phyloP scores from a whole-genome alignment of 2,113 vertebrate species.

The Zosterops japonicus region DNA sequence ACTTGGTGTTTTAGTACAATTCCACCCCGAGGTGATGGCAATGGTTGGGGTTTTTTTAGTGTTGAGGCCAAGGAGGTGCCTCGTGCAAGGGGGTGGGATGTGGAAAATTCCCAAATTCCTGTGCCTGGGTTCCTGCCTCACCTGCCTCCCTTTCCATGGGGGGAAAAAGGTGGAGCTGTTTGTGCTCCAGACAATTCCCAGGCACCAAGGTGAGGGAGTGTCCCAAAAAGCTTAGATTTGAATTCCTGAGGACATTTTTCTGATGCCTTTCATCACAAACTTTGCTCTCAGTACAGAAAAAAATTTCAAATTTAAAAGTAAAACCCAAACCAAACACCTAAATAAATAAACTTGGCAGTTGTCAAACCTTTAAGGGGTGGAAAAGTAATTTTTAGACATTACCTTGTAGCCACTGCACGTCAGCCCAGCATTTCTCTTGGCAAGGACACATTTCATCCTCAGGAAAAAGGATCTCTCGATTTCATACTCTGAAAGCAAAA shows the following conservation, averaged over 20 bases:
- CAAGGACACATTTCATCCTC: conserved; percentile 95
- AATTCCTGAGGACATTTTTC: neutral
- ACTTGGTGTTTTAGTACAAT: neutral
- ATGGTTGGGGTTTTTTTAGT: neutral
- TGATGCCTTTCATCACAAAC: neutral
- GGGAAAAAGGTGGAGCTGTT: neutral
- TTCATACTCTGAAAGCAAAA: conserved; percentile 84
- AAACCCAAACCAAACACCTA: fast-evolving
- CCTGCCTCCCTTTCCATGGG: neutral
- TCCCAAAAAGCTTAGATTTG: neutral
- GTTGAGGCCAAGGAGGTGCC: neutral
- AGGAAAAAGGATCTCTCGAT: conserved; percentile 92
- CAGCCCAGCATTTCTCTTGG: conserved; percentile 91
- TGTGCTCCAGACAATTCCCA: neutral
- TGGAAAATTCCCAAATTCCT: neutral
- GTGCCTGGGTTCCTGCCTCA: neutral
- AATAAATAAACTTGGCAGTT: neutral
- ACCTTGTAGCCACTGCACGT: conserved; percentile 97
- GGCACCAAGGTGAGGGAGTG: neutral
- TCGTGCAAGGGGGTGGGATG: neutral
- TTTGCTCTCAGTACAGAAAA: neutral
- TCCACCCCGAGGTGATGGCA: neutral
- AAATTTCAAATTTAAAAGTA: neutral
- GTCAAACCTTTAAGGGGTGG: neutral
- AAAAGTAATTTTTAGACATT: neutral